These are phyloP conservation scores for Trichogramma dendrolimi DNA, from an alignment of 2,888 invertebrate genomes.

Conservation along the genomic window DNA sequence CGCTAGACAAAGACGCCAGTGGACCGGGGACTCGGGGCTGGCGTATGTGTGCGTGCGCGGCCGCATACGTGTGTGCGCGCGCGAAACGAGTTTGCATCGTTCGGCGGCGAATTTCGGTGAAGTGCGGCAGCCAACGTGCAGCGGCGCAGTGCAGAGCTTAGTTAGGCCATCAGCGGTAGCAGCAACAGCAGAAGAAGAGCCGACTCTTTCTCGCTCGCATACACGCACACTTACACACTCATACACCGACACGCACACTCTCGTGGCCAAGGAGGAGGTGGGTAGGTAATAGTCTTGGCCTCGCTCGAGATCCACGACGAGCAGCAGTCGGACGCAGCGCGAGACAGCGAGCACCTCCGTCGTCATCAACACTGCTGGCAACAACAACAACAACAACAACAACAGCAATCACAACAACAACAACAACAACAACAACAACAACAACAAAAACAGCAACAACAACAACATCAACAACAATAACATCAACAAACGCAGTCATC, in stretches of 20 bases:
- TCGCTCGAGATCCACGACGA: conserved; percentile 8
- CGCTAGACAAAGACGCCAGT: not conserved
- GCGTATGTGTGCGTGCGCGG: not conserved
- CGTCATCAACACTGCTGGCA: conserved; percentile 17
- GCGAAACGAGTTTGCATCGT: conserved; percentile 50
- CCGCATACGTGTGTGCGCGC: conserved; percentile 1
- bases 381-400: conserved; percentile 31
- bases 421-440: no score
- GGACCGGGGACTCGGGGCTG: no score
- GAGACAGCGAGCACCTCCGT: conserved; percentile 25
- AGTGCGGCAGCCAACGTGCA: conserved; percentile 11
- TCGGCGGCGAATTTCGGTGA: conserved; percentile 33
- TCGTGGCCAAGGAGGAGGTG: no score
- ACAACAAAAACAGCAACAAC: no score
- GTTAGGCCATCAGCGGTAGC: conserved; percentile 4
- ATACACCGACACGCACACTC: no score
- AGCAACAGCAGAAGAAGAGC: not conserved
- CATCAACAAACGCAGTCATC: no score
- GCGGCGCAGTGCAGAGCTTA: not conserved
- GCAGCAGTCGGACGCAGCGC: conserved; percentile 28
- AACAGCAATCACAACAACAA: conserved; percentile 29
- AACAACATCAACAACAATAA: no score
- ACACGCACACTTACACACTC: not conserved
- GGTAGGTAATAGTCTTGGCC: not conserved
- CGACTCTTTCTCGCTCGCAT: not conserved